phyloP scores from a whole-genome alignment of 2,888 invertebrate genomes.

The Nasonia oneida region DNA sequence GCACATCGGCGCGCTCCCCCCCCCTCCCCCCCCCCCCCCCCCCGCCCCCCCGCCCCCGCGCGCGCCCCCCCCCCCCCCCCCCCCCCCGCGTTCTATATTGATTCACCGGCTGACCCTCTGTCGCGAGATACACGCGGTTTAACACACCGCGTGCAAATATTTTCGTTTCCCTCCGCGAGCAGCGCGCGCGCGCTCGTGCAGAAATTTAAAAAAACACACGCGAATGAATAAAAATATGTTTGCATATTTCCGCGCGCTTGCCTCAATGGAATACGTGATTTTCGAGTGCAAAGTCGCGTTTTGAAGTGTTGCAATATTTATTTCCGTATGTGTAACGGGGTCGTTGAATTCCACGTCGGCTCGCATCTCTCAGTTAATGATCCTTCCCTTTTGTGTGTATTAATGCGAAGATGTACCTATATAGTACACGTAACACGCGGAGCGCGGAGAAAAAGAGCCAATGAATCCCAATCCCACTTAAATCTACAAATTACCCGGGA shows the following conservation, averaged over 20 bases:
- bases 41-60: no score
- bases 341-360: not conserved
- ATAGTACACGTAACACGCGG: not conserved
- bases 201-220: slow-evolving; percentile 52
- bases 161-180: slow-evolving; percentile 40
- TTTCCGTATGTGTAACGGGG: slow-evolving; percentile 3
- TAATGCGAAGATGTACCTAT: not conserved
- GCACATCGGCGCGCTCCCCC: no score
- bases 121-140: not conserved
- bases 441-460: not conserved
- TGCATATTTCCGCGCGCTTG: slow-evolving; percentile 43
- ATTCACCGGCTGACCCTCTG: slow-evolving; percentile 29
- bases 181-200: not conserved
- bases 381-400: not conserved
- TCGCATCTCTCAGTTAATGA: not conserved
- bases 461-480: slow-evolving; percentile 18
- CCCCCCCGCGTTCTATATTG: slow-evolving; percentile 7
- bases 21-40: no score
- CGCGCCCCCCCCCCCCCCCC: no score
- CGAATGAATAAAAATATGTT: slow-evolving; percentile 59
- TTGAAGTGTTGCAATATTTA: slow-evolving; percentile 41
- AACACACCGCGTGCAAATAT: slow-evolving; percentile 48
- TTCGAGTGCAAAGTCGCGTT: slow-evolving; percentile 6
- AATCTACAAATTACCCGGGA: slow-evolving; percentile 3
- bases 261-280: slow-evolving; percentile 43